Percentiles rank a stretch among this genome's conserved stretches.
Evolutionary conservation across 2,113 vertebrate species (phyloP).

Genomic region (Macrotis lagotis): DNA sequence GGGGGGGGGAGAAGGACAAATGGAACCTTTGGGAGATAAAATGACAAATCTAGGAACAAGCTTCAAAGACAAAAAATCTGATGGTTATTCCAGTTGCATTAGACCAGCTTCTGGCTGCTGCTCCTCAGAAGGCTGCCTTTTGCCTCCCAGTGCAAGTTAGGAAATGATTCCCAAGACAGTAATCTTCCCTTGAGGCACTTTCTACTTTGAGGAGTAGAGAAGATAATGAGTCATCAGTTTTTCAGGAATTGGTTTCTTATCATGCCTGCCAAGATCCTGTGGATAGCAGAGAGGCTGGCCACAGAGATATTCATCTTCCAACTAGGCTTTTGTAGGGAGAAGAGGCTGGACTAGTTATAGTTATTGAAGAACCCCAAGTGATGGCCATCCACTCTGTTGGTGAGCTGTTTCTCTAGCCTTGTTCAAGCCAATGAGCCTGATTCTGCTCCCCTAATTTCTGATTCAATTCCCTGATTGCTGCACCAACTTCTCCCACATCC

Average conservation of each 20-base stretch:
- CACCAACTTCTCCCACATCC: neutral
- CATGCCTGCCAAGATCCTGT: neutral
- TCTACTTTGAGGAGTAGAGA: conserved; percentile 33
- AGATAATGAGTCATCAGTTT: neutral
- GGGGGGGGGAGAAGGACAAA: neutral
- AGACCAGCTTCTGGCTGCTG: neutral
- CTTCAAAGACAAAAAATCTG: conserved; percentile 14
- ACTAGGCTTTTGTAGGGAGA: neutral
- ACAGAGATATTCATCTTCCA: neutral
- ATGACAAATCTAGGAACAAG: conserved; percentile 1
- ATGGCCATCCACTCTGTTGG: neutral
- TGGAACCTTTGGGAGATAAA: conserved; percentile 9
- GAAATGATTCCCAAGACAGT: neutral
- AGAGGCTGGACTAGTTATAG: neutral
- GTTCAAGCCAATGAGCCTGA: neutral
- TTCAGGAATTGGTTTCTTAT: neutral
- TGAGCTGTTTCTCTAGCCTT: neutral
- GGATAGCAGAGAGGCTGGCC: neutral
- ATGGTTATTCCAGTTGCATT: neutral
- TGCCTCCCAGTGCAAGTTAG: neutral
- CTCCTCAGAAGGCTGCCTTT: neutral
- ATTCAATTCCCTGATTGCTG: conserved; percentile 7
- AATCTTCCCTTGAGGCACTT: conserved; percentile 20
- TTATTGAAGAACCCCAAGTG: neutral
- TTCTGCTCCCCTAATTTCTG: neutral